Base-by-base conservation (phyloP, 1,140 invertebrate species). In the Drosophila asahinai region DNA sequence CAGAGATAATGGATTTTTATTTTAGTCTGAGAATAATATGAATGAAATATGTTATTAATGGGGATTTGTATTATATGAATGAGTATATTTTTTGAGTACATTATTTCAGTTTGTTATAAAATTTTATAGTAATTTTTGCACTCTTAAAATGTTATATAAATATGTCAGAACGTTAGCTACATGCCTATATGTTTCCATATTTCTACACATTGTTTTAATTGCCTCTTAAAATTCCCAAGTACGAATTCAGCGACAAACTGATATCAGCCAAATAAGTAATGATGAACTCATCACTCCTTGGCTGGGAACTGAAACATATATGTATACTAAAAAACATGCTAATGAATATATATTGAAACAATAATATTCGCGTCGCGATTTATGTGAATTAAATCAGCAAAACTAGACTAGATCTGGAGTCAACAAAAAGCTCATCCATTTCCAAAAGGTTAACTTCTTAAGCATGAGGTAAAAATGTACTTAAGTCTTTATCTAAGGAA, bases 41-140 rank as follows among this genome's bases (percentile, higher is more conserved):
- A 61, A 61, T 61, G 63, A 15, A 60, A 17, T n/a, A 4, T 6
- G 25, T 55, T 22, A 45, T 60, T 33, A 59, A 49, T 33, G 25
- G 17, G 2, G n/a, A 40, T 19, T 22, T 38, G 15, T 55, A 15
- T 22, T 12, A 14, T 17, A 7, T 19, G 27, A 54, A 36, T 54
- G 27, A 17, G 2, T 2, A 25, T 49, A 15, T 8, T 48, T 19
- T 47, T 5, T 14, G 11, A 5, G 5, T 12, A 19, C 5, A 25
- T 27, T 30, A n/a, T 27, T 2, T 27, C n/a, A 2, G 7, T 27
- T 30, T 6, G 5, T 3, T 3, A 25, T 25, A 25, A 3, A 25
- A 25, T 25, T 0, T 25, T 25, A 19, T 14, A 25, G 2, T 8
- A 25, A 14, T 9, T n/a, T 27, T 9, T 36, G 9, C 5, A 5